These are phyloP conservation scores for Pogonus chalceus DNA, from an alignment of 1,140 invertebrate genomes.

Conservation along the genomic window DNA sequence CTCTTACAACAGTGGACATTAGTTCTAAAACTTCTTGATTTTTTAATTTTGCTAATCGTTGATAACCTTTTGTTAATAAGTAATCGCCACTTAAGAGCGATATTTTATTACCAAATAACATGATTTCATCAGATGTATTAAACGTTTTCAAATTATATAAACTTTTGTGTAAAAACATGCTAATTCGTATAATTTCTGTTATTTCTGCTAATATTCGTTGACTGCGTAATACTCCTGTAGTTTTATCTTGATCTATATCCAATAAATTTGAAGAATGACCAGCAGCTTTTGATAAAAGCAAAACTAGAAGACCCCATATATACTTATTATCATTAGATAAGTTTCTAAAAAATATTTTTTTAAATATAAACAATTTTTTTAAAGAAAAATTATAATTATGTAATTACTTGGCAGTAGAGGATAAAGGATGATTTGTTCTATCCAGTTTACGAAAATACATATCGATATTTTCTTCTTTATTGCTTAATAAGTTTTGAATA, in stretches of 20 bases:
- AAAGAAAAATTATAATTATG: neutral
- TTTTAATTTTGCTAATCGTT: constrained; percentile 67
- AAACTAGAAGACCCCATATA: constrained; percentile 79
- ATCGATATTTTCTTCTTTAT: neutral
- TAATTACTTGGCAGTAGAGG: neutral
- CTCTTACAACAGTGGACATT: constrained; percentile 74
- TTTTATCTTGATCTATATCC: constrained; percentile 69
- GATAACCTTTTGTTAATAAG: constrained; percentile 62
- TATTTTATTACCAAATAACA: constrained; percentile 92
- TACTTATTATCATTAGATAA: constrained; percentile 22
- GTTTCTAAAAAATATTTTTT: constrained; percentile 18
- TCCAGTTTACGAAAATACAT: neutral
- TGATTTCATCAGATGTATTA: constrained; percentile 42
- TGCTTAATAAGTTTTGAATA: neutral
- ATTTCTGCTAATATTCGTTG: constrained; percentile 87
- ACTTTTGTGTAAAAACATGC: constrained; percentile 87
- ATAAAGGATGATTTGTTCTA: neutral
- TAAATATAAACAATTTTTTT: neutral
- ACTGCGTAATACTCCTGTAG: constrained; percentile 61
- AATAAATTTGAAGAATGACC: constrained; percentile 63
- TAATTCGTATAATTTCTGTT: constrained; percentile 95
- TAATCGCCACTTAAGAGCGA: constrained; percentile 70
- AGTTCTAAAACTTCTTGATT: constrained; percentile 74
- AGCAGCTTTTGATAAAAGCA: constrained; percentile 83
- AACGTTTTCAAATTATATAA: constrained; percentile 24